Percentiles rank a stretch among this genome's conserved stretches.
phyloP scores from a whole-genome alignment of 2,888 invertebrate species.

The Rhaphigaster nebulosa region DNA sequence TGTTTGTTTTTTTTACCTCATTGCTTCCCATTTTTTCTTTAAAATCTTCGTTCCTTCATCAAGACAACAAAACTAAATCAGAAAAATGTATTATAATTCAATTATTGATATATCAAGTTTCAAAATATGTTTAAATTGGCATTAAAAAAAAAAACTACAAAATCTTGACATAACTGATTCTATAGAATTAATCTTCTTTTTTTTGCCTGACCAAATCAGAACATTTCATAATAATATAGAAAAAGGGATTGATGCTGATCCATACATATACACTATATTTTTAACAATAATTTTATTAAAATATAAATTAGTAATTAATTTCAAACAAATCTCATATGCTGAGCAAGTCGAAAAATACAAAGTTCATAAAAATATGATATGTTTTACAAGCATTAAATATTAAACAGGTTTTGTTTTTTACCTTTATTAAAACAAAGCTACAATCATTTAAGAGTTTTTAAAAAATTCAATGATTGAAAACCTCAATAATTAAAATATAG shows the following conservation, averaged over 20 bases:
- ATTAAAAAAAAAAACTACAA: neutral
- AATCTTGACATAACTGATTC: neutral
- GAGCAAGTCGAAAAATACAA: neutral
- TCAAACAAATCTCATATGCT: neutral
- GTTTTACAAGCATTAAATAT: conserved; percentile 7
- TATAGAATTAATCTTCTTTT: neutral
- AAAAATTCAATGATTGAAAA: neutral
- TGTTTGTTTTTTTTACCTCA: neutral
- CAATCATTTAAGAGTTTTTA: neutral
- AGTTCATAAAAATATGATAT: conserved; percentile 27
- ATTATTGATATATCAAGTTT: neutral
- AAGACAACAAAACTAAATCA: neutral
- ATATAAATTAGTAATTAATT: conserved; percentile 22
- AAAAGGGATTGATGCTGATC: neutral
- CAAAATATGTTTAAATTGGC: neutral
- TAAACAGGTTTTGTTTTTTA: neutral
- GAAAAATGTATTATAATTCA: neutral
- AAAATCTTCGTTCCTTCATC: neutral
- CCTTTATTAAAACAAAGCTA: neutral
- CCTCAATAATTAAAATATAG: neutral
- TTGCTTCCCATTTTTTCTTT: neutral
- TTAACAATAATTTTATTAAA: conserved; percentile 44
- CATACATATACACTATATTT: neutral
- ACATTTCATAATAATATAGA: neutral
- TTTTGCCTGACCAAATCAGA: too few relatives aligned